These are phyloP conservation scores for Illadopsis cleaveri DNA, from an alignment of 2,113 vertebrate genomes.

Conservation along the genomic window DNA sequence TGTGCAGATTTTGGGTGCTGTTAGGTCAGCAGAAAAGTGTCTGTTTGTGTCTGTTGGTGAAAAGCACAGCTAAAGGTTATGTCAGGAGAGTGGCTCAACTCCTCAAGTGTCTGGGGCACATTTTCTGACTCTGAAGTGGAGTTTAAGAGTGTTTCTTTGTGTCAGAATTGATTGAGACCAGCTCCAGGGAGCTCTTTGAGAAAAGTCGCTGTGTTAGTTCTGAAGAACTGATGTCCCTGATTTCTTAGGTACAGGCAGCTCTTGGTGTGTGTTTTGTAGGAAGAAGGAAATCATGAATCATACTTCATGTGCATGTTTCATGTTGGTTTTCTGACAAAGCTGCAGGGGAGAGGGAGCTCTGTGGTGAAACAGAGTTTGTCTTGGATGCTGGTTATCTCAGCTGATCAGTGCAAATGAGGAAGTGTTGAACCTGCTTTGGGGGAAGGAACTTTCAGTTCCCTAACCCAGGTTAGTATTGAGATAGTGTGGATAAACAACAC, in stretches of 20 bases:
- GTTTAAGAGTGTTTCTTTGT: not conserved
- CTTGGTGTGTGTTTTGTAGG: not conserved
- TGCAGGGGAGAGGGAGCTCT: not conserved
- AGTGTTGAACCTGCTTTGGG: not conserved
- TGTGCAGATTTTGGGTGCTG: not conserved
- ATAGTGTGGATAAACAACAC: not conserved
- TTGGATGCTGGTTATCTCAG: not conserved
- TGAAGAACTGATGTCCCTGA: not conserved
- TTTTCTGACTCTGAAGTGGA: not conserved
- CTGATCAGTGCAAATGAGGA: not conserved
- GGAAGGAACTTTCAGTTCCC: constrained; percentile 13
- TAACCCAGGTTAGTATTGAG: not conserved
- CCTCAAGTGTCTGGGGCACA: not conserved
- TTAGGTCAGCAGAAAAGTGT: not conserved
- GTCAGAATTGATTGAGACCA: not conserved
- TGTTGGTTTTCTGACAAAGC: not conserved
- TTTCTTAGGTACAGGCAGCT: not conserved
- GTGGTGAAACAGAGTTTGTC: not conserved
- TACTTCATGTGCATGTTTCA: not conserved
- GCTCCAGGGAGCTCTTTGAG: not conserved
- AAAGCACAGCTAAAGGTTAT: not conserved
- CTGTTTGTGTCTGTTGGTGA: not conserved
- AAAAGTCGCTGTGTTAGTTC: not conserved
- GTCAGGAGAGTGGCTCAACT: not conserved
- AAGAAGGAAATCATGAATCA: not conserved